Evolutionary conservation across 2,888 invertebrate species (phyloP).

Genomic region (Dimorphilus gyrociliatus): DNA sequence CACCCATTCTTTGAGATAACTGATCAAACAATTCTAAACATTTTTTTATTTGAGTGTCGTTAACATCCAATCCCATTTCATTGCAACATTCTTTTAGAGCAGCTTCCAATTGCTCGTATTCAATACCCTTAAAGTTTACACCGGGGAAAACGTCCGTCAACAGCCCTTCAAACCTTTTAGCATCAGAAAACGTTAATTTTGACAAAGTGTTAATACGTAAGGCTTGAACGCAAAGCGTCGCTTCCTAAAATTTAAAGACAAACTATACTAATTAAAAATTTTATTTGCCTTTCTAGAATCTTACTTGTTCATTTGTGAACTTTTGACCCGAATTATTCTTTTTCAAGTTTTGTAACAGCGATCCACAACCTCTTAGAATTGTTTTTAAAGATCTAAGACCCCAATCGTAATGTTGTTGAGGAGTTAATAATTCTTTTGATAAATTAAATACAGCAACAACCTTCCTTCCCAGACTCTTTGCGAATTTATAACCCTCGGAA

Average conservation of each 20-base stretch:
- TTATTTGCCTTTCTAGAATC: too few species aligned
- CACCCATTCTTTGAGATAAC: slow-evolving; percentile 84
- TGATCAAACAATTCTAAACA: slow-evolving; percentile 84
- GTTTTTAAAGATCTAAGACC: slow-evolving; percentile 87
- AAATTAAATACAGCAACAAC: slow-evolving; percentile 70
- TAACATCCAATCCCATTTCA: slow-evolving; percentile 50
- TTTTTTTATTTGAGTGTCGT: slow-evolving; percentile 63
- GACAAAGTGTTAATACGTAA: slow-evolving; percentile 65
- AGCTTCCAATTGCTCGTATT: slow-evolving; percentile 46
- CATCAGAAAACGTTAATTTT: slow-evolving; percentile 61
- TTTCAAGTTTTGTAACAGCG: slow-evolving; percentile 43
- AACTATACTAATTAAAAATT: too few species aligned
- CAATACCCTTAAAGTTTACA: slow-evolving; percentile 46
- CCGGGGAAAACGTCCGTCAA: slow-evolving; percentile 63
- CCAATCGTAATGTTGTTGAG: slow-evolving; percentile 96
- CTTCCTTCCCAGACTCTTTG: slow-evolving; percentile 59
- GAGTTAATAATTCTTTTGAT: slow-evolving; percentile 64
- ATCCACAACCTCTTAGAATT: slow-evolving; percentile 55
- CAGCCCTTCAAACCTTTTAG: slow-evolving; percentile 59
- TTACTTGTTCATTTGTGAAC: too few species aligned
- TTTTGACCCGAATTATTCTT: too few species aligned
- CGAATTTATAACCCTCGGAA: slow-evolving; percentile 67
- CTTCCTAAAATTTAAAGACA: too few species aligned
- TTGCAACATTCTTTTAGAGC: slow-evolving; percentile 48
- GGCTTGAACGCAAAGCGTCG: slow-evolving; percentile 54